Percentiles rank a stretch among this genome's conserved stretches.
Evolutionary conservation across 2,113 vertebrate genomes (phyloP).

Genomic region (Vidua macroura): DNA sequence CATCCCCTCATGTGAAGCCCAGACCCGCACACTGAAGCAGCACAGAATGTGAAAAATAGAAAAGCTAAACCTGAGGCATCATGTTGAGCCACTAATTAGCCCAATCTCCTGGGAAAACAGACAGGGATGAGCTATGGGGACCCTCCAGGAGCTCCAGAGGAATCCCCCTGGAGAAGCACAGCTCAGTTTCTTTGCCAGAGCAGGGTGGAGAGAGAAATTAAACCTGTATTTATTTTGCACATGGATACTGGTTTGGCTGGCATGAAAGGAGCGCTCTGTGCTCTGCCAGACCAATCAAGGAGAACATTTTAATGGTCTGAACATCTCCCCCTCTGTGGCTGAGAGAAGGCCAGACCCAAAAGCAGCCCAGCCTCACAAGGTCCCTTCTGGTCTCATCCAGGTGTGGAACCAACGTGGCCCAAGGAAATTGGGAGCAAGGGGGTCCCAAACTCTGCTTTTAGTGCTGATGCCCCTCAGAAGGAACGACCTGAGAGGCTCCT

Average conservation of each 20-base stretch:
- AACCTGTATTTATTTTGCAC: slow-evolving; percentile 5
- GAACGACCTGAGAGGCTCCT: slow-evolving; percentile 16
- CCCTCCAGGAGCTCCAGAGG: neutral
- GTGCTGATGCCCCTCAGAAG: slow-evolving; percentile 1
- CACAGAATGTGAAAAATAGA: too few species aligned
- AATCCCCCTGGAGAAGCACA: neutral
- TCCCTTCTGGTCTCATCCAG: neutral
- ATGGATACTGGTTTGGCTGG: neutral
- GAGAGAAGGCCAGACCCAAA: neutral
- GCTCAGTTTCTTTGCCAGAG: neutral
- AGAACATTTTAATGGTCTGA: neutral
- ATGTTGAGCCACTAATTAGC: neutral
- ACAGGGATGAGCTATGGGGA: neutral
- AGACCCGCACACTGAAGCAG: too few species aligned
- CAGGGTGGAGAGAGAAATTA: neutral
- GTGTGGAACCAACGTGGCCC: neutral
- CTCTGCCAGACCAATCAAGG: neutral
- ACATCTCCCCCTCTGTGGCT: neutral
- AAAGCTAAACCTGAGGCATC: too few species aligned
- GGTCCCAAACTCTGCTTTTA: slow-evolving; percentile 12
- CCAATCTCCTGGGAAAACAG: slow-evolving; percentile 26
- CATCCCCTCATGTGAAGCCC: too few species aligned
- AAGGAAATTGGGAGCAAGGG: slow-evolving; percentile 1
- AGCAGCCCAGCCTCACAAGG: neutral
- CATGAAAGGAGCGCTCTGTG: slow-evolving; percentile 39